Evolutionary conservation across 2,888 invertebrate genomes (phyloP), one percentile per base, ranked within the genome.

Genomic region (Eumerus sabulonum): DNA sequence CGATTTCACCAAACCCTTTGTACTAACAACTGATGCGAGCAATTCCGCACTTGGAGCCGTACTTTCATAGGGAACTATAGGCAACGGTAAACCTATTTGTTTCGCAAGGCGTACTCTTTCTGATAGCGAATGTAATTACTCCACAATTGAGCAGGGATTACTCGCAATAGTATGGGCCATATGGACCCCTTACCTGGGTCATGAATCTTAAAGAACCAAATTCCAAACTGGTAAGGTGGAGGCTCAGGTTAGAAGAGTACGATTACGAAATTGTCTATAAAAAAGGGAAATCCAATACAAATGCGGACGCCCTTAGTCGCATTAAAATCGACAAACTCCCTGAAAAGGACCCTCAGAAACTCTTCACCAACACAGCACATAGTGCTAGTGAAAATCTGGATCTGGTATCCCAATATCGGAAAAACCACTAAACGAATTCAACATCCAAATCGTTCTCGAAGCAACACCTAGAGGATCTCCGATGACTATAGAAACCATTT

Each of bases 171-270:
- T 86, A 0, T 85, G 84, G 85, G 85, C 84, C 84, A 86, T 54
- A 40, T 76, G 82, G 83, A 66, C 85, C 85, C 0, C 74, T 86
- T 5, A 82, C 81, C 13, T 86, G 86, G 86, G 1, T 67, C 9
- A 57, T 50, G 45, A 56, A 17, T 12, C 40, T 66, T 11, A 56
- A 66, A 19, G 66, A 56, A n/a, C 40, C 40, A 40, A 40, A 40
- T n/a, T 40, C 40, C 0, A 84, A 86, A 74, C 74, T 88, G 5
- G 85, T 84, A 2, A 53, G 88, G 3, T 88, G 87, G 88, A 40
- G 40, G 40, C 40, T 45, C 3, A 45, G 16, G 45, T 45, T 45
- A 45, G 45, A 45, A 66, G 85, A 86, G 62, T 86, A 81, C 27
- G 82, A 85, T 13, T 84, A 84, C 38, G 76, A 84, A 45, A 76